Base-by-base conservation (phyloP, 2,888 invertebrate genomes). In the Thecophora atra region DNA sequence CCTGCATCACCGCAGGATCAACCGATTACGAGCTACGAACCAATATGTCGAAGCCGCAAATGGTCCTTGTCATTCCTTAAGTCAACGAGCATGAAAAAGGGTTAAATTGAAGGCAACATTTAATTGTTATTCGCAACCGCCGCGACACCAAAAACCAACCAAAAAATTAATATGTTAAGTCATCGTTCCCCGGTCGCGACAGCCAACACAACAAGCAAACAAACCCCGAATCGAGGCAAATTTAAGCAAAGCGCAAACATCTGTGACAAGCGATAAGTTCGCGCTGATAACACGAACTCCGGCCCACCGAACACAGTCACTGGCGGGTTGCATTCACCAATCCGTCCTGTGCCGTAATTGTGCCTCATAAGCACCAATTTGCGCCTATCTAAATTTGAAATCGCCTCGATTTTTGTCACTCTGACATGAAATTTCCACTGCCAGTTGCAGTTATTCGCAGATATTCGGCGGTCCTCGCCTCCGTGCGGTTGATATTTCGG, bases 221-320 rank as follows among this genome's bases (percentile, higher is more conserved):
- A 64, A 60, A 64, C 47, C 64, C 44, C 47, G 26, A 64, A 64
- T 64, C 62, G 60, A 72, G 69, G 54, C 62, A 52, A 66, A 44
- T 72, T 73, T 70, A 70, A 72, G 62, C 62, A 74, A 71, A 75
- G 78, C 72, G 66, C 76, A 76, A 83, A 83, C 83, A 83, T 84
- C 83, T 83, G 83, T 82, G 84, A 82, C 79, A 79, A 82, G 81
- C 80, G 83, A 83, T 83, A 80, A 76, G 76, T 79, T 78, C 74
- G 72, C 73, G 75, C 78, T 77, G 83, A 83, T 83, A 83, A 80
- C 28, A 52, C 66, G n/a, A 44, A 11, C 64, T 13, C 47, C 26
- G 47, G 47, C 64, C 42, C 42, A 37, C 56, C 15, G 56, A n/a
- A n/a, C n/a, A n/a, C n/a, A n/a, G n/a, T n/a, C n/a, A n/a, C n/a